These are phyloP conservation scores for Lepidocyrtoides sp. DNA, from an alignment of 2,888 invertebrate genomes.

Conservation along the genomic window DNA sequence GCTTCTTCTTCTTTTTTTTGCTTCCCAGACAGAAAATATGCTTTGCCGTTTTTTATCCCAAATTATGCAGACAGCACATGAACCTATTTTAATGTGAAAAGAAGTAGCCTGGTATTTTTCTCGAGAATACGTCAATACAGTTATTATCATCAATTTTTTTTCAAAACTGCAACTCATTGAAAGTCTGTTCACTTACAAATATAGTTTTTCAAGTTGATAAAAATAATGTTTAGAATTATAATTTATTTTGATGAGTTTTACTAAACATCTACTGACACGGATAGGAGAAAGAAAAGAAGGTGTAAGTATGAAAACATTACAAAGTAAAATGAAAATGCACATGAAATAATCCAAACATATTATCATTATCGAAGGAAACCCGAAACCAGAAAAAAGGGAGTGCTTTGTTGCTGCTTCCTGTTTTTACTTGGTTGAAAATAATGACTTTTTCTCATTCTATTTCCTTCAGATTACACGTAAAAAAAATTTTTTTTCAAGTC, in stretches of 20 bases:
- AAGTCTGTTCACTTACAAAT: too few species aligned
- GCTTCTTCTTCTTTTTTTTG: neutral
- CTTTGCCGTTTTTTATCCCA: neutral
- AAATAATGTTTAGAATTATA: too few species aligned
- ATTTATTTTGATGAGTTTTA: too few species aligned
- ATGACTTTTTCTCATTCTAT: neutral
- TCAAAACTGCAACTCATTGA: too few species aligned
- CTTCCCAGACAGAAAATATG: neutral
- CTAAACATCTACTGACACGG: neutral
- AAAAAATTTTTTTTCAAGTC: neutral
- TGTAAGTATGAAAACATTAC: neutral
- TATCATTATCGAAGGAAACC: too few species aligned
- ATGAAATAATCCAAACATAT: neutral
- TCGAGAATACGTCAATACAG: neutral
- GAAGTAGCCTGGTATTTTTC: slow-evolving; percentile 5
- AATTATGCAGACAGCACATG: neutral
- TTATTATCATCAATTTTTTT: neutral
- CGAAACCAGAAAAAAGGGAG: neutral
- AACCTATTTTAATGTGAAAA: neutral
- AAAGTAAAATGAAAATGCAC: neutral
- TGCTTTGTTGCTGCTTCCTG: neutral
- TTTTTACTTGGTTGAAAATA: neutral
- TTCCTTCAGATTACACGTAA: neutral
- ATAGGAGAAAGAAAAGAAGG: neutral
- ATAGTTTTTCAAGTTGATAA: too few species aligned